A percentile compares a stretch with the other conserved stretches of the same genome.
Conservation (phyloP, 2,888 invertebrate species). For the Stenichneumon culpator region DNA sequence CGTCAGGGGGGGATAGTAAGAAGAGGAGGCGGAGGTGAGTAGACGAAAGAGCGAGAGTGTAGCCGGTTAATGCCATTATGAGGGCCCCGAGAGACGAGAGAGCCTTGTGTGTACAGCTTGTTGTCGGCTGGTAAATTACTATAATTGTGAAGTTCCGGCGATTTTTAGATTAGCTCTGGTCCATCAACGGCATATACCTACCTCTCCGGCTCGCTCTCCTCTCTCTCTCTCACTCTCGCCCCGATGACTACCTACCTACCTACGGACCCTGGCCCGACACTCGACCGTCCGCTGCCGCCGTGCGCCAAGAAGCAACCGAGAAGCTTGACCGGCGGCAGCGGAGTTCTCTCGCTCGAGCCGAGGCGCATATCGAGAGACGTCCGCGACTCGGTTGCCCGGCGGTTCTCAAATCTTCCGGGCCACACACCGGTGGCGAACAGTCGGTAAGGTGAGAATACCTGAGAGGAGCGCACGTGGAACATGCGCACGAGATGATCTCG, state of each 20-base stretch:
- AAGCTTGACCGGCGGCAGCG: constrained; percentile 7
- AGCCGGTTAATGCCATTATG: constrained; percentile 71
- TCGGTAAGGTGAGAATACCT: constrained; percentile 12
- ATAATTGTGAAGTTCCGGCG: constrained; percentile 85
- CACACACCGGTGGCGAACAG: neutral
- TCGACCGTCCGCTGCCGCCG: constrained; percentile 45
- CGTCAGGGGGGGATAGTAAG: constrained; percentile 7
- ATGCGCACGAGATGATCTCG: neutral
- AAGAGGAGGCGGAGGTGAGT: constrained; percentile 39
- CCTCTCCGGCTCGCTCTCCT: constrained; percentile 63
- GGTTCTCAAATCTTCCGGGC: constrained; percentile 76
- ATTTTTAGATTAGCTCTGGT: constrained; percentile 85
- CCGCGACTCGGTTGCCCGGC: constrained; percentile 43
- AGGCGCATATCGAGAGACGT: constrained; percentile 26
- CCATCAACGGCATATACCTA: constrained; percentile 81
- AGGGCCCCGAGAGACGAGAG: constrained; percentile 70
- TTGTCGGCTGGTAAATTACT: constrained; percentile 84
- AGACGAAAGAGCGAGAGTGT: constrained; percentile 60
- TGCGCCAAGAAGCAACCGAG: constrained; percentile 39
- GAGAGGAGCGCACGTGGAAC: constrained; percentile 6
- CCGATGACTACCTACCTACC: constrained; percentile 59
- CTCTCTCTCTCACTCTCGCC: constrained; percentile 7
- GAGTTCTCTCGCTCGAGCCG: neutral
- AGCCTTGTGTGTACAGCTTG: constrained; percentile 82
- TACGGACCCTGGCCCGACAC: constrained; percentile 75